These are phyloP conservation scores for Neosalanx taihuensis DNA, from an alignment of 2,797 vertebrate species.

Conservation along the genomic window DNA sequence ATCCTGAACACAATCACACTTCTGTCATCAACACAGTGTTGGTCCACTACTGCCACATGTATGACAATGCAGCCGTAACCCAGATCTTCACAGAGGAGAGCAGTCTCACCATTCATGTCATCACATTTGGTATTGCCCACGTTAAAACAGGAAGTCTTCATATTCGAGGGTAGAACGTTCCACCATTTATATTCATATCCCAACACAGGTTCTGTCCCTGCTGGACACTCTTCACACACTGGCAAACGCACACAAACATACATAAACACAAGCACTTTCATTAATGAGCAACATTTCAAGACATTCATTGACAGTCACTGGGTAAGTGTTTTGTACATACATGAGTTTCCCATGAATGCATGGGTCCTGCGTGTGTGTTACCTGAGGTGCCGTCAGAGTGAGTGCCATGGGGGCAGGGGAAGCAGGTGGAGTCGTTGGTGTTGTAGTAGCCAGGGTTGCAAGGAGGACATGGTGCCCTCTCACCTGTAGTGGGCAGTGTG, in stretches of 20 bases:
- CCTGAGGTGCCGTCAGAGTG: constrained; percentile 86
- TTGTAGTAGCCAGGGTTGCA: constrained; percentile 97
- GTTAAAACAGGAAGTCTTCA: constrained; percentile 98
- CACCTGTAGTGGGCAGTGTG: constrained; percentile 84
- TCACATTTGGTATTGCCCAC: constrained; percentile 95
- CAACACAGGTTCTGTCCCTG: constrained; percentile 89
- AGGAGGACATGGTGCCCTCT: constrained; percentile 88
- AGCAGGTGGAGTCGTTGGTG: constrained; percentile 87
- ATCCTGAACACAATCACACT: constrained; percentile 72
- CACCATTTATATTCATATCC: constrained; percentile 98
- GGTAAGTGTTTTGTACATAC: background rate
- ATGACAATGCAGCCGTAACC: background rate
- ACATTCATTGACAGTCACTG: background rate
- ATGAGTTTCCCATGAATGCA: background rate
- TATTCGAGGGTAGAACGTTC: constrained; percentile 92
- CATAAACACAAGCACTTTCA: constrained; percentile 5
- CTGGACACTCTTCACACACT: constrained; percentile 73
- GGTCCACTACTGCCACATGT: background rate
- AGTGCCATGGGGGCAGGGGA: constrained; percentile 83
- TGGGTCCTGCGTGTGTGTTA: constrained; percentile 35
- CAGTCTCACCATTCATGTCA: constrained; percentile 88
- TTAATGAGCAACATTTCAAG: constrained; percentile 14
- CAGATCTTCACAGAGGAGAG: background rate
- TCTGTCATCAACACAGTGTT: background rate
- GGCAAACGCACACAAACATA: background rate